Base-by-base conservation (phyloP, 2,888 invertebrate species). In the Tetanocera ferruginea region DNA sequence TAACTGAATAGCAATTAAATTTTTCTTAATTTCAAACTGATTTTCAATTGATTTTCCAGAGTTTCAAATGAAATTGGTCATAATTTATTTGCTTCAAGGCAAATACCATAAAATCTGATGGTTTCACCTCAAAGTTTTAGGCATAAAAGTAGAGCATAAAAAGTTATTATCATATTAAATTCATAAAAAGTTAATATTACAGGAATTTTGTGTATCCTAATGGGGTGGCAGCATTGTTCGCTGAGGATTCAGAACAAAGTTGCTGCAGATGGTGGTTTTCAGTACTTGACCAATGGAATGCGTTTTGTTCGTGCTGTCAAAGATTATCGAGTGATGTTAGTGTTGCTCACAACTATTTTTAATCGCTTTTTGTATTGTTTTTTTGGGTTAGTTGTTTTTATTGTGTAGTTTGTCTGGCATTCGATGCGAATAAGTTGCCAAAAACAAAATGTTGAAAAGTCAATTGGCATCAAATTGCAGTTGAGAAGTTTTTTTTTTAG, bases 211-310 rank as follows among this genome's bases (percentile, higher is more conserved):
- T 43, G 43, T 1, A 55, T 9, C 23, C 55, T 19, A 52, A 52
- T 51, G 52, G 51, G 69, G 52, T 70, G 69, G 69, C 69, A 70
- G 3, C 69, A 70, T 70, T 52, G 52, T 49, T 67, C 67, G 67
- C 11, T 23, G 19, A 11, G 67, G 25, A 25, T 67, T 2, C 43
- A 23, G 37, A 3, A 23, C 5, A 25, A 4, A 28, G 6, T 43
- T 9, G 19, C 9, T 19, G n/a, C 37, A 25, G 25, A 17, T 23
- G 49, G 25, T 52, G 52, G 64, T n/a, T 25, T 69, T 23, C 69
- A 69, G 19, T 69, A 28, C 17, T 49, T 49, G 23, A 67, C n/a
- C 67, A 43, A 37, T 43, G 66, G 66, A 43, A 69, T 49, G 67
- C 14, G 49, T 25, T 62, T 43, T 31, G 49, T 25, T 43, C 34